Base-by-base conservation (phyloP, 2,888 invertebrate species). In the Hecatera dysodea region DNA sequence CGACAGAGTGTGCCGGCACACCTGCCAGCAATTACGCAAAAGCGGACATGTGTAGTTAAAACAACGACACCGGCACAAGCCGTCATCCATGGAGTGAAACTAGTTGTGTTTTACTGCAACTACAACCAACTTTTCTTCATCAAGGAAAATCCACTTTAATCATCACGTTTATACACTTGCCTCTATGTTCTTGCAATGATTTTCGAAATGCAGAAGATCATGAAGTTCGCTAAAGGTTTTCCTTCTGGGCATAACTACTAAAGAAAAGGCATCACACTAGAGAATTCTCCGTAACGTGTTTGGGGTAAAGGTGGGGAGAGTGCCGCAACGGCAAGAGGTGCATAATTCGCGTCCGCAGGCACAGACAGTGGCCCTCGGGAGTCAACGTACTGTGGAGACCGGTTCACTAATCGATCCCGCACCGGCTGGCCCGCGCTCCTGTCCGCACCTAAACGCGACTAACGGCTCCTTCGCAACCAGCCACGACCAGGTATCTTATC, bases 341-440 rank as follows among this genome's bases (percentile, higher is more conserved):
- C 89, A 90, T 90, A 91, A 90, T 92, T 92, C 90, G 91, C 92
- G 90, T 89, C 84, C 86, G 89, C 89, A 90, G 90, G 90, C 89
- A 89, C 91, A 89, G 87, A 86, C 92, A 87, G 88, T 86, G 91
- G 87, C 90, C 89, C 91, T 90, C 90, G 88, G 93, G 95, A 95
- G 95, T 95, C 96, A 95, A 96, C 90, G 96, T 89, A 91, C 94
- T 90, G 87, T 89, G 87, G 85, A 83, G 93, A 95, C 95, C 96
- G 95, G 95, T 96, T 95, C 92, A 91, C 93, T 96, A 95, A 95
- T 95, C 95, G 94, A 91, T 95, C 94, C 94, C 88, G 91, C 92
- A 90, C 90, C 90, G 92, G 88, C 92, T 89, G 90, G 88, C 89
- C 87, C 87, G 91, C 91, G 90, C 93, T 94, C 93, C 95, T 92